Evolutionary conservation across 2,797 vertebrate species (phyloP).

Genomic region (Sitta carolinensis): DNA sequence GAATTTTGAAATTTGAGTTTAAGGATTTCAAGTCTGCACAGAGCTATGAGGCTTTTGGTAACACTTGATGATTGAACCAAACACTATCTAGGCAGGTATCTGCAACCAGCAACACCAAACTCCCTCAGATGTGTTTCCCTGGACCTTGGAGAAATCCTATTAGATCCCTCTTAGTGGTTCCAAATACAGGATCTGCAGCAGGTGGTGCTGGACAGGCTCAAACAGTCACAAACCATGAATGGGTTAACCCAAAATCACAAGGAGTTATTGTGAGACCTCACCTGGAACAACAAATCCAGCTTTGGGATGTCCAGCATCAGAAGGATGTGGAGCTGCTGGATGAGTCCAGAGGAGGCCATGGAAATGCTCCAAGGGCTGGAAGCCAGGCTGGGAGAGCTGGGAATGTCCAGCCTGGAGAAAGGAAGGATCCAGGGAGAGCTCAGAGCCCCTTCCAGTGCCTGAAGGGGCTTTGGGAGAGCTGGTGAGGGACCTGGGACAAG

Average conservation of each 20-base stretch:
- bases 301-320: neutral
- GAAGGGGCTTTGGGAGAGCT: neutral
- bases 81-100: neutral
- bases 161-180: fast-evolving
- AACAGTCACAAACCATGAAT: neutral
- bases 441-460: neutral
- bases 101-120: neutral
- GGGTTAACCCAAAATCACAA: neutral
- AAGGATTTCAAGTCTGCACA: neutral
- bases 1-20: neutral
- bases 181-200: neutral
- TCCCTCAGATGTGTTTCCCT: neutral
- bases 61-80: neutral
- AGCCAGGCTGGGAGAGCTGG: neutral
- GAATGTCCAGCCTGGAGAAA: fast-evolving
- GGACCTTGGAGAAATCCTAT: neutral
- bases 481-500: neutral
- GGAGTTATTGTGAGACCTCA: neutral
- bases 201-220: neutral
- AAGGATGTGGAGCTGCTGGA: neutral
- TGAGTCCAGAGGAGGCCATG: neutral
- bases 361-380: neutral
- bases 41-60: neutral
- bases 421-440: neutral
- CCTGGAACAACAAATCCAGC: neutral